Evolutionary conservation across 2,113 vertebrate species (phyloP), one percentile per base, ranked within the genome.

Genomic region (Anolis carolinensis): DNA sequence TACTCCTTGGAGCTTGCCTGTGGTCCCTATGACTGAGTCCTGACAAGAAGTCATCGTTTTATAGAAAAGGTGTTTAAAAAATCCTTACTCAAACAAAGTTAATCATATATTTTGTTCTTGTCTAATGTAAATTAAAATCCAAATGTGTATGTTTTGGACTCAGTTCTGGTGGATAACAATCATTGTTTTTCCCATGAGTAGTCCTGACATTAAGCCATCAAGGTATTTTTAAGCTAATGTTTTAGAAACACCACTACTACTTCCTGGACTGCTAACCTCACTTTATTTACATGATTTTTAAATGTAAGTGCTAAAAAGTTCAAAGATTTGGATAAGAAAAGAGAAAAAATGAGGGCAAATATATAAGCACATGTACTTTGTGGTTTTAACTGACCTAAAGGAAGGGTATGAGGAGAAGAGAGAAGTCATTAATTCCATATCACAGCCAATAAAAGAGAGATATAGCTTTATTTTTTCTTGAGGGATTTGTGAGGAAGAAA

Each of bases 381-480:
- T 88, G 71, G 72, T 89, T 79, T 91, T 84, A 84, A 88, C 79
- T 92, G 89, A 86, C 81, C 88, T 86, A 72, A 10, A 90, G 81
- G 86, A 87, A 89, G 75, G 39, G 50, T 87, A 82, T 32, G 68
- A 89, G 74, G 89, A 86, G 74, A 81, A 67, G 87, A 84, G 20
- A 68, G 68, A 90, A 90, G 76, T 83, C 87, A 92, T 94, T 92
- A 94, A 90, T 92, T 80, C 88, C 90, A 87, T 65, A 93, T 91
- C 90, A 84, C 20, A 83, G 78, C 79, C 90, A 72, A 91, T 89
- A 81, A 55, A 87, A 80, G 44, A 89, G 91, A 44, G 39, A 44
- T 44, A 91, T 87, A 85, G 82, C 73, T 89, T 11, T 85, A 82
- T 78, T 86, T 85, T 55, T 82, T 74, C 88, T 86, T 75, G 70